Conservation (phyloP, 2,888 invertebrate genomes). For the Mythimna loreyi region DNA sequence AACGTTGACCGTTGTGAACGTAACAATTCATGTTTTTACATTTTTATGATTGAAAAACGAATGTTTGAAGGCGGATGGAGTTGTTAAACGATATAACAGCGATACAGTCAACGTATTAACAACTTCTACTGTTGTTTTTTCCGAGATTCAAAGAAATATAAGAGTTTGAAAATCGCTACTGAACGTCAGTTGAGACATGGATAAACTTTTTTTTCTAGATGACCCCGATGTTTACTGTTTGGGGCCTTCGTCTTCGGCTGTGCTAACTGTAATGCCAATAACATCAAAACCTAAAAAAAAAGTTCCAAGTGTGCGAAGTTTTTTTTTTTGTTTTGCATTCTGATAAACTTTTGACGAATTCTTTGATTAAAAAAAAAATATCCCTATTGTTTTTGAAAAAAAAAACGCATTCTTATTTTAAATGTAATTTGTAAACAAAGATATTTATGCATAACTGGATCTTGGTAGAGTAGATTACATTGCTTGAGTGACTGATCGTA, state of each 20-base stretch:
- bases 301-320: neutral
- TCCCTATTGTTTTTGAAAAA: too few relatives aligned
- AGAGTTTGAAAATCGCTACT: slow-evolving; percentile 47
- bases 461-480: neutral
- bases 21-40: slow-evolving; percentile 81
- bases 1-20: slow-evolving; percentile 69
- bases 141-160: slow-evolving; percentile 39
- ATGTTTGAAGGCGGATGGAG: slow-evolving; percentile 54
- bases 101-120: slow-evolving; percentile 25
- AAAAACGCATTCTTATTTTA: neutral
- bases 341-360: neutral
- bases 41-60: slow-evolving; percentile 80
- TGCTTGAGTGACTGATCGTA: neutral
- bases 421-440: neutral
- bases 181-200: slow-evolving; percentile 44
- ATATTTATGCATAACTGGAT: slow-evolving; percentile 5
- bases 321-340: slow-evolving; percentile 15
- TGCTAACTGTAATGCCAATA: slow-evolving; percentile 64
- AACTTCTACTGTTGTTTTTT: slow-evolving; percentile 34
- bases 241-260: slow-evolving; percentile 61
- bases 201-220: slow-evolving; percentile 59
- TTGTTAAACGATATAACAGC: slow-evolving; percentile 62
- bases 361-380: neutral
- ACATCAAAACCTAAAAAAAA: slow-evolving; percentile 19
- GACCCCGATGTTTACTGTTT: slow-evolving; percentile 74